phyloP scores from a whole-genome alignment of 2,888 invertebrate genomes.

The Hyppa rectilinea region DNA sequence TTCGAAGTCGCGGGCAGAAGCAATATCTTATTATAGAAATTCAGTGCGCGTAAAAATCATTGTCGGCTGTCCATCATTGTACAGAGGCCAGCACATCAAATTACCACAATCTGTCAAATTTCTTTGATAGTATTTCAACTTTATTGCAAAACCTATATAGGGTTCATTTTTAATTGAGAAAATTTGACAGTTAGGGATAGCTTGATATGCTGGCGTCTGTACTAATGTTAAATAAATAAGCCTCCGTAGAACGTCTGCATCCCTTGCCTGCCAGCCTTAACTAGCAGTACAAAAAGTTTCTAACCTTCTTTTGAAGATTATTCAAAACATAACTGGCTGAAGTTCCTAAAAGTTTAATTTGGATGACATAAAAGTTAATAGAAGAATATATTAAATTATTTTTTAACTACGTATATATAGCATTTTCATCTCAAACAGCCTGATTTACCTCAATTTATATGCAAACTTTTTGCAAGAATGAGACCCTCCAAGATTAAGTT shows the following conservation, averaged over 20 bases:
- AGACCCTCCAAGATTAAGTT: neutral
- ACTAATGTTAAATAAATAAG: too few relatives aligned
- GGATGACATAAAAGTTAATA: neutral
- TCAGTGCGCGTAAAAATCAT: neutral
- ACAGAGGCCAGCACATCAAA: too few relatives aligned
- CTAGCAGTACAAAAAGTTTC: neutral
- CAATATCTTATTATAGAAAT: too few relatives aligned
- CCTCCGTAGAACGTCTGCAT: too few relatives aligned
- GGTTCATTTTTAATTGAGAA: too few relatives aligned
- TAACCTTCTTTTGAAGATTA: neutral
- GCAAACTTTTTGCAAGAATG: conserved; percentile 1
- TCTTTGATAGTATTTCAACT: too few relatives aligned
- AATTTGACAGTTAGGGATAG: too few relatives aligned
- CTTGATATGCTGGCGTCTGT: too few relatives aligned
- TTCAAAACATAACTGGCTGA: neutral
- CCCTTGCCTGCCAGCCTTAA: neutral
- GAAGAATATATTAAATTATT: neutral
- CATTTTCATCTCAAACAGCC: neutral
- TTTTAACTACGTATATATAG: neutral
- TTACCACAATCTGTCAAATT: too few relatives aligned
- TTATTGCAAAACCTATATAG: too few relatives aligned
- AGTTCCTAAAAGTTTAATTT: fast-evolving
- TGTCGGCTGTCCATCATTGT: neutral
- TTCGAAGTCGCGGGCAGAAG: too few relatives aligned
- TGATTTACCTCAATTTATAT: neutral